Evolutionary conservation across 1,140 invertebrate genomes (phyloP), one percentile per base, ranked within the genome.

Genomic region (Drosophila erecta): DNA sequence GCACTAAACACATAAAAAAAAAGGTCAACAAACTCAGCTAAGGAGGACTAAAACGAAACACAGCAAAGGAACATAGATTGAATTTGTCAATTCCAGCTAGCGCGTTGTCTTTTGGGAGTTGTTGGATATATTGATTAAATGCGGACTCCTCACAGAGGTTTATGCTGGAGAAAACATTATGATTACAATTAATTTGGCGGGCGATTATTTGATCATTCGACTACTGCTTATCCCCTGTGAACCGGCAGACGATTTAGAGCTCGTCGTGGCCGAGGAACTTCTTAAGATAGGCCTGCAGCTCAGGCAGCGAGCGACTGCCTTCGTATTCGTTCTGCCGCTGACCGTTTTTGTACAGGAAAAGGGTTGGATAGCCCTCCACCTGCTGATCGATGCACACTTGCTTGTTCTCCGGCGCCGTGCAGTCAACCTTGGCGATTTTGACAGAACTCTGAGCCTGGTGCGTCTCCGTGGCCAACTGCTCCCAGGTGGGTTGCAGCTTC

Each of bases 341-440:
- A 10, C 96, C 96, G 76, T 96, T 92, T 80, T 94, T 94, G 85
- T 96, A 96, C 3, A 94, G 94, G 61, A 96, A 95, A 59, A 97
- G 91, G 0, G 96, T 96, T 2, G 96, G 96, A 92, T 97, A 97
- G 14, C 95, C 91, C 65, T 95, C 95, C 17, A 97, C 94, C 72
- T 96, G 95, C 87, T 95, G 95, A 54, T 95, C 93, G n/a, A 94
- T 93, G 89, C 96, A 98, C 40, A 96, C 90, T 22, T 93, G 90
- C 58, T 93, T 93, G 86, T 95, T 95, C 93, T 27, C 96, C 93
- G 58, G 93, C 50, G 94, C 92, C 4, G 96, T 96, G 78, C 96
- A 97, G 80, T 97, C 96, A 43, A 97, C 92, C 92, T 96, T 96
- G 12, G 94, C 94, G 65, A 97, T 95, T 12, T 85, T 94, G 38